phyloP scores from a whole-genome alignment of 2,888 invertebrate genomes.

The Ditylenchus weischeri region DNA sequence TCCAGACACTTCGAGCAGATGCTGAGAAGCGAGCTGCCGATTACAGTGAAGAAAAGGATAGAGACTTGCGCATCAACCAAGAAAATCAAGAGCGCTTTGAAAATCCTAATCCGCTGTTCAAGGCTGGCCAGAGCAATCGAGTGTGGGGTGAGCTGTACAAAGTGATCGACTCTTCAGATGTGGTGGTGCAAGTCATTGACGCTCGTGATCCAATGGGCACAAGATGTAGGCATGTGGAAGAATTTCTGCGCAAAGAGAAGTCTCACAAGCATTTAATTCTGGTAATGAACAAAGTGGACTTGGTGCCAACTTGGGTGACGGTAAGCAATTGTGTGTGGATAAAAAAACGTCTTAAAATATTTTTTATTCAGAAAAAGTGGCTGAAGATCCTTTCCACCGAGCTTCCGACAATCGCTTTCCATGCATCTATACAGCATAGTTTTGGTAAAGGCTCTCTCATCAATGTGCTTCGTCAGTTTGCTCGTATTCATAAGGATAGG shows the following conservation, averaged over 20 bases:
- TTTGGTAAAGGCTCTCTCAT: conserved; percentile 97
- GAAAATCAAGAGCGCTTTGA: conserved; percentile 73
- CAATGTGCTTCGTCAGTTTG: conserved; percentile 88
- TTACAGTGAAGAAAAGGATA: conserved; percentile 78
- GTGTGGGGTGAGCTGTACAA: conserved; percentile 99
- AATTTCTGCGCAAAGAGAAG: conserved; percentile 82
- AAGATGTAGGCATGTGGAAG: conserved; percentile 84
- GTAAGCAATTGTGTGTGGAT: conserved; percentile 56
- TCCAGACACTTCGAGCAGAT: conserved; percentile 67
- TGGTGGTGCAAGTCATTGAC: conserved; percentile 67
- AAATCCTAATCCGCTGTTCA: conserved; percentile 87
- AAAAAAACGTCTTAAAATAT: too few species aligned
- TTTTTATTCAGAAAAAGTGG: conserved; percentile 75
- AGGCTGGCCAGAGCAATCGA: conserved; percentile 88
- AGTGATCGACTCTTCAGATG: conserved; percentile 64
- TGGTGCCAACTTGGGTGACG: conserved; percentile 96
- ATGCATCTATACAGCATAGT: conserved; percentile 95
- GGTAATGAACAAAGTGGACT: conserved; percentile 81
- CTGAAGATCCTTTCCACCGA: conserved; percentile 87
- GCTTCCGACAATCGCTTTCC: conserved; percentile 95
- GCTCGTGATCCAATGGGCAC: conserved; percentile 96
- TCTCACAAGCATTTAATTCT: conserved; percentile 95
- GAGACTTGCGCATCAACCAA: conserved; percentile 74
- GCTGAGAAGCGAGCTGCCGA: conserved; percentile 72
- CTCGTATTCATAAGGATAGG: conserved; percentile 87